Conservation (phyloP, 2,113 vertebrate genomes). For the Scalopus aquaticus region DNA sequence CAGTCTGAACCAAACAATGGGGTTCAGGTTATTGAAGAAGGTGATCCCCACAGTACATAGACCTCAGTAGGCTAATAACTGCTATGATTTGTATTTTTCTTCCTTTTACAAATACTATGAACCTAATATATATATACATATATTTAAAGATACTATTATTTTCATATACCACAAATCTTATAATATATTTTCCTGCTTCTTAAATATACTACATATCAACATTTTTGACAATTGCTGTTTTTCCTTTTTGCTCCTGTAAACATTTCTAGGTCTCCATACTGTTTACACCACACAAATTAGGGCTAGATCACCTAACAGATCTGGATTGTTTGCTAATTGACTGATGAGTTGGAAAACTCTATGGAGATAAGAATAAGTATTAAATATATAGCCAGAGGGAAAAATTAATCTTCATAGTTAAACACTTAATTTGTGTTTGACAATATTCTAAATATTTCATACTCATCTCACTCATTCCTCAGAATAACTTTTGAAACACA, state of each 20-base stretch:
- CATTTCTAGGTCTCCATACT: background rate
- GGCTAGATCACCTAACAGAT: background rate
- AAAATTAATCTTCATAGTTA: background rate
- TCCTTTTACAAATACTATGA: background rate
- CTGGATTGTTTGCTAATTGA: background rate
- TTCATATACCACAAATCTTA: background rate
- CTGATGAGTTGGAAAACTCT: background rate
- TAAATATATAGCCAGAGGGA: background rate
- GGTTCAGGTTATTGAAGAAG: background rate
- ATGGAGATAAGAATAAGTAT: background rate
- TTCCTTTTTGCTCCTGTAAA: background rate
- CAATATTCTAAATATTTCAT: background rate
- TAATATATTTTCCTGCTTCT: background rate
- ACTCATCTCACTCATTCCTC: background rate
- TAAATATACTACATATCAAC: background rate
- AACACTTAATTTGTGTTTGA: background rate
- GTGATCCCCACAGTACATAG: background rate
- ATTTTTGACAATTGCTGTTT: background rate
- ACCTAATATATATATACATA: background rate
- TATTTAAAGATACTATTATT: background rate
- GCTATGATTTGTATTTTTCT: background rate
- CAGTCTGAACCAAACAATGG: background rate
- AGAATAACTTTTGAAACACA: background rate
- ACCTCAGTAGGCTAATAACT: background rate
- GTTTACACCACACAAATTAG: background rate